These are phyloP conservation scores for Lophius americanus DNA, from an alignment of 2,797 vertebrate genomes.

Conservation along the genomic window DNA sequence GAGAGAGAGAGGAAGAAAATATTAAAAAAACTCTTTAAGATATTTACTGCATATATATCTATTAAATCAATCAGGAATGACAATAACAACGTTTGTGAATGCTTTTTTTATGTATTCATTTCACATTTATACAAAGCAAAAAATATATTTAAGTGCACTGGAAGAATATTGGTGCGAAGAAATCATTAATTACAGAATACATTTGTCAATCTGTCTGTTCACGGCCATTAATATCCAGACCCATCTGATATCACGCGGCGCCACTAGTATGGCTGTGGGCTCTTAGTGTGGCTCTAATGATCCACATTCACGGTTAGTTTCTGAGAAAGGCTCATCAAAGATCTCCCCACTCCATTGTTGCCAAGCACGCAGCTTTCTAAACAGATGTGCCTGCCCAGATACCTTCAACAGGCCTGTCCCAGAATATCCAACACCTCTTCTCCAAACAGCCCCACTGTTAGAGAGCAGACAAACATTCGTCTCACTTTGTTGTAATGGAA, in stretches of 20 bases:
- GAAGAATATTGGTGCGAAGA: too few species aligned
- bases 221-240: neutral
- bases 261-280: neutral
- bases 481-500: conserved; percentile 34
- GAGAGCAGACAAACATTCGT: conserved; percentile 53
- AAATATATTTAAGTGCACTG: neutral
- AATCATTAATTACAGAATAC: too few species aligned
- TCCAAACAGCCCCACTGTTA: conserved; percentile 19
- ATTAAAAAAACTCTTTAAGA: too few species aligned
- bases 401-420: conserved; percentile 44
- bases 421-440: conserved; percentile 30
- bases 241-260: neutral
- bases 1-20: too few species aligned
- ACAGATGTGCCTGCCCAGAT: conserved; percentile 28
- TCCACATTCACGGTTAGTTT: conserved; percentile 22
- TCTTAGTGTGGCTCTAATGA: conserved; percentile 11
- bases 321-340: conserved; percentile 23
- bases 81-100: too few species aligned
- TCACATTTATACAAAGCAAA: neutral
- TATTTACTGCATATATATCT: too few species aligned
- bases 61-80: too few species aligned
- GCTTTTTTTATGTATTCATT: too few species aligned
- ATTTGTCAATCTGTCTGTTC: neutral
- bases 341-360: conserved; percentile 53
- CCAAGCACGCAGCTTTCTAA: conserved; percentile 35